Conservation (phyloP, 2,113 vertebrate genomes). For the Callaeas wilsoni region DNA sequence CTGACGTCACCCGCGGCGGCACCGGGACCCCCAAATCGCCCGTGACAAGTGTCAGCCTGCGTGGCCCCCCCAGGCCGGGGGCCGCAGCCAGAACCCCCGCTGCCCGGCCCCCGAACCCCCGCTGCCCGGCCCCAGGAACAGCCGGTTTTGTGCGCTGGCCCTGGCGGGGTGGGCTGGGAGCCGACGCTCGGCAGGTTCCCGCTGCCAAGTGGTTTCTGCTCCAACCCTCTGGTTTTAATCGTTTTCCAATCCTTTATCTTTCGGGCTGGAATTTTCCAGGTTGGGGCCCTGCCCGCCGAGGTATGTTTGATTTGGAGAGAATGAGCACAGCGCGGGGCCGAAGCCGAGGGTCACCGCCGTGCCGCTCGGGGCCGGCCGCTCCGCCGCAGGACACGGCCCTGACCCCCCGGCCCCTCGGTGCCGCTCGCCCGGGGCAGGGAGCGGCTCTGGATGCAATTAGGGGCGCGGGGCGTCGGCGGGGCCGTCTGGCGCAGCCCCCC, state of each 20-base stretch:
- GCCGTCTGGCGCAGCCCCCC: not conserved
- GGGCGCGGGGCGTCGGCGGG: not conserved
- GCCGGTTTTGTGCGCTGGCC: not conserved
- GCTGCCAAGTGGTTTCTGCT: conserved; percentile 46
- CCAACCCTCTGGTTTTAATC: conserved; percentile 62
- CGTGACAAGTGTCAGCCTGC: not conserved
- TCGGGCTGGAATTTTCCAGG: conserved; percentile 61
- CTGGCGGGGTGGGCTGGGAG: not conserved
- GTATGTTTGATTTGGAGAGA: conserved; percentile 60
- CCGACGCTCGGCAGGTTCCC: not conserved
- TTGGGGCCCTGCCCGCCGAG: conserved; percentile 50
- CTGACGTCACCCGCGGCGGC: not conserved
- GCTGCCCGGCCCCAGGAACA: not conserved
- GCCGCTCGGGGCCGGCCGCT: not conserved
- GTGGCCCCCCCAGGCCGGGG: accelerated
- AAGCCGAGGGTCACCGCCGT: not conserved
- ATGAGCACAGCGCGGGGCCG: not conserved
- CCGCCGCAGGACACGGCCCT: not conserved
- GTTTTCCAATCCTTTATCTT: conserved; percentile 67
- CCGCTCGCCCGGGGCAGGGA: not conserved
- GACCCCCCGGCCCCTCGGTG: not conserved
- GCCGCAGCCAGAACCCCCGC: not conserved
- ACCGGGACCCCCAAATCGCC: not conserved
- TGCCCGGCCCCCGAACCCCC: not conserved
- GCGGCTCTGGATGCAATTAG: conserved; percentile 71